These are phyloP conservation scores for Micromesistius poutassou DNA, from an alignment of 2,797 vertebrate genomes.

Conservation along the genomic window DNA sequence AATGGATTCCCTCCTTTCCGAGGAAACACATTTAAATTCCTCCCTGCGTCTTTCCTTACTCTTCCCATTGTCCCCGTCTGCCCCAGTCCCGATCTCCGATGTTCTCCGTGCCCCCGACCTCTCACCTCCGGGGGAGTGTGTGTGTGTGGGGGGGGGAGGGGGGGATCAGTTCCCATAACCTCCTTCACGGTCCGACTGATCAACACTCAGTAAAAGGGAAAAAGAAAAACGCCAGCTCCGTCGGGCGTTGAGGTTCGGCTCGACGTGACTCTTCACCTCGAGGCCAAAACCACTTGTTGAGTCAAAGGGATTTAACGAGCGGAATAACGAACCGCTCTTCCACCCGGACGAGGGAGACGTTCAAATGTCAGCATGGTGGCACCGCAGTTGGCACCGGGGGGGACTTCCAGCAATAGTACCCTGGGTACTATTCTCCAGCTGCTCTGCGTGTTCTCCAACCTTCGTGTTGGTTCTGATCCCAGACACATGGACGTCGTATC, in stretches of 20 bases:
- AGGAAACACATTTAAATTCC: constrained; percentile 50
- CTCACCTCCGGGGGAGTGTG: neutral
- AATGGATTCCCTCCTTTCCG: constrained; percentile 63
- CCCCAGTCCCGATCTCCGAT: constrained; percentile 22
- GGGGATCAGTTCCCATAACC: neutral
- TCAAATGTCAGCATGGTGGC: neutral
- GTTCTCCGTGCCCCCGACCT: neutral
- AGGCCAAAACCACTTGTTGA: neutral
- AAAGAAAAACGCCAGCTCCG: neutral
- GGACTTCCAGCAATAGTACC: neutral
- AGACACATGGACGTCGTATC: neutral
- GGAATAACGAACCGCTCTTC: neutral
- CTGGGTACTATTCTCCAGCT: neutral
- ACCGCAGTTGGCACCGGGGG: neutral
- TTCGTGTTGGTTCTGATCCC: neutral
- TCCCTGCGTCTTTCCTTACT: constrained; percentile 44
- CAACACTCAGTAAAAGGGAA: neutral
- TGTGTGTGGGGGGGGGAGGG: neutral
- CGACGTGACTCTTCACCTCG: neutral
- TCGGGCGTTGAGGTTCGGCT: neutral
- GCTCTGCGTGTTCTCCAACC: neutral
- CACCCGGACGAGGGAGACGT: neutral
- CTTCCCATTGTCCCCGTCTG: constrained; percentile 38
- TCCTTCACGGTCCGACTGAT: neutral
- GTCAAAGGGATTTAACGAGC: neutral